Evolutionary conservation across 53 echinoderm and acorn worm species (phyloP).

Genomic region (Luidia sarsii): DNA sequence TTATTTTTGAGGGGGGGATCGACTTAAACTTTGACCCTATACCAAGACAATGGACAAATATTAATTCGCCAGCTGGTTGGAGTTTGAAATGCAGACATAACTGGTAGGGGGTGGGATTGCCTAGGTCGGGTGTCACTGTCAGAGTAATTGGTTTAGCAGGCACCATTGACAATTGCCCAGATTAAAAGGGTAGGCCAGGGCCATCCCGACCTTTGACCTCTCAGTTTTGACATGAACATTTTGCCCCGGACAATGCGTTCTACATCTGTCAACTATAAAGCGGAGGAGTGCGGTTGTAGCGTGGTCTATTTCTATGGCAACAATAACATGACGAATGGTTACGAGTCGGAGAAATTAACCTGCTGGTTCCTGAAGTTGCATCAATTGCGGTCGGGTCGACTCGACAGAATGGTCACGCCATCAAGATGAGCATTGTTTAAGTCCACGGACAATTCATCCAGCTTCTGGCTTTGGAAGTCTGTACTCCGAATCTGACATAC

Average conservation of each 20-base stretch:
- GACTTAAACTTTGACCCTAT: conserved; percentile 32
- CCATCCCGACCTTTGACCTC: conserved; percentile 9
- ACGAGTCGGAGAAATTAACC: too few species aligned
- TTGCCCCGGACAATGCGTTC: not conserved
- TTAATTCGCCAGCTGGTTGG: conserved; percentile 37
- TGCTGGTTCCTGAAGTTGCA: too few species aligned
- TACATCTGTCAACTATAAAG: not conserved
- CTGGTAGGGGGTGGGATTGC: not conserved
- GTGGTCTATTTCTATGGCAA: not conserved
- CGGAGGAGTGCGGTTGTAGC: too few species aligned
- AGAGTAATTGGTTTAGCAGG: not conserved
- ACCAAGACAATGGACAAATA: conserved; percentile 31
- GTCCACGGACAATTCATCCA: too few species aligned
- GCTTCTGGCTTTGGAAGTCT: too few species aligned
- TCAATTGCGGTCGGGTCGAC: too few species aligned
- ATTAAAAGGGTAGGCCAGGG: not conserved
- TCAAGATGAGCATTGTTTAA: too few species aligned
- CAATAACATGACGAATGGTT: too few species aligned
- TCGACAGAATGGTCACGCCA: too few species aligned
- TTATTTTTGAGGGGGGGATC: too few species aligned
- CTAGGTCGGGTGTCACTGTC: not conserved
- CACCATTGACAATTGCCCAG: not conserved
- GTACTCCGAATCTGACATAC: too few species aligned
- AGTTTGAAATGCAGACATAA: conserved; percentile 18
- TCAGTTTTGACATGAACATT: conserved; percentile 33